These are phyloP conservation scores for Alviniconcha strummeri DNA, from an alignment of 2,888 invertebrate species.

Conservation along the genomic window DNA sequence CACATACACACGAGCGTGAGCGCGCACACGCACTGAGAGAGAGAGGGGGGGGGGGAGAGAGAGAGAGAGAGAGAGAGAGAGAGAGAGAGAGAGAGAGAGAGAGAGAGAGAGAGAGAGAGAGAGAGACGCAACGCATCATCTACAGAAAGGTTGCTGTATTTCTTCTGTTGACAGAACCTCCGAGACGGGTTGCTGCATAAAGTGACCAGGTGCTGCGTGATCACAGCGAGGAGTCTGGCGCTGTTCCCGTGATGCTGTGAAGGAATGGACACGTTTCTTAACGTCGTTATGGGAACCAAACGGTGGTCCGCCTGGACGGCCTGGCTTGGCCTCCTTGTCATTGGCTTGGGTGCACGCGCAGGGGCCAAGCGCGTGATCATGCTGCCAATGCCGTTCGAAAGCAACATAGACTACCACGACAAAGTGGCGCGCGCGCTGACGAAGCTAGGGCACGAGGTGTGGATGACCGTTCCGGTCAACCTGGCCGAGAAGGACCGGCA, in stretches of 20 bases:
- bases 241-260: not conserved
- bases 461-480: constrained; percentile 23
- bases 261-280: not conserved
- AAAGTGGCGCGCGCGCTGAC: constrained; percentile 30
- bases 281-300: not conserved
- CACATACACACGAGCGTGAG: no score
- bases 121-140: no score
- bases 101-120: no score
- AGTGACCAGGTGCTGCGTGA: no score
- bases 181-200: no score
- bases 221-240: no score
- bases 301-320: not conserved
- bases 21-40: no score
- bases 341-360: not conserved
- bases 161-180: no score
- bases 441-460: constrained; percentile 32
- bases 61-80: no score
- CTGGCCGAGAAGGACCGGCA: constrained; percentile 1
- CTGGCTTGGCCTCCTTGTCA: not conserved
- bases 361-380: constrained; percentile 26
- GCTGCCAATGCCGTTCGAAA: constrained; percentile 26
- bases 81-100: no score
- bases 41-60: no score
- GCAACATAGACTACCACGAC: constrained; percentile 28
- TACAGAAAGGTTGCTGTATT: no score